Percentiles rank a stretch among this genome's conserved stretches.
These are phyloP conservation scores for Drosophila chauvacae DNA, from an alignment of 1,140 invertebrate species.

Conservation along the genomic window DNA sequence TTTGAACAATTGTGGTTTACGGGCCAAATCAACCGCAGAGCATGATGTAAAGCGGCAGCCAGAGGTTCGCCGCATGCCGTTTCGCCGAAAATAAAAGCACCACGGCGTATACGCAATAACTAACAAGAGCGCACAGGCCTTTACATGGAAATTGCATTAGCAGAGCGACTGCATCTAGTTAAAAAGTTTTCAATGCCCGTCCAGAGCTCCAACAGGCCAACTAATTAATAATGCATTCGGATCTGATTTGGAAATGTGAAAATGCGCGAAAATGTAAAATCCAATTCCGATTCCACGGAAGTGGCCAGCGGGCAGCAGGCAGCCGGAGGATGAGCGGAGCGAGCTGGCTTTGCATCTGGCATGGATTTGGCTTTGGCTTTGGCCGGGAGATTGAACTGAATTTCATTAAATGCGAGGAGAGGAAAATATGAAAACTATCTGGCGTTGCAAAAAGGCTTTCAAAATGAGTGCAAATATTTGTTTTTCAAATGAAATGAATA, in stretches of 20 bases:
- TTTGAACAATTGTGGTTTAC: conserved; percentile 32
- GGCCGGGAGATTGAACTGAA: conserved; percentile 36
- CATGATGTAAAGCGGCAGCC: conserved; percentile 39
- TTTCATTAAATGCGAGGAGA: conserved; percentile 53
- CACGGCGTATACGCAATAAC: conserved; percentile 59
- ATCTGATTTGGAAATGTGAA: conserved; percentile 57
- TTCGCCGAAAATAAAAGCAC: conserved; percentile 31
- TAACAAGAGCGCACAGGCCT: conserved; percentile 21
- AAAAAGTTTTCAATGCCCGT: conserved; percentile 28
- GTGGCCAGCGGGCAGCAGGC: neutral
- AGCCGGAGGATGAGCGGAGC: neutral
- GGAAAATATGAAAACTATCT: conserved; percentile 61
- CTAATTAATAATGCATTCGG: conserved; percentile 75
- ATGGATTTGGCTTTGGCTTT: conserved; percentile 14
- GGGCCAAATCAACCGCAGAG: conserved; percentile 35
- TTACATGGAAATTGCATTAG: conserved; percentile 68
- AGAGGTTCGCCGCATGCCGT: conserved; percentile 33
- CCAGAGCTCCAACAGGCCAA: conserved; percentile 17
- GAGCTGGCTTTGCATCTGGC: conserved; percentile 47
- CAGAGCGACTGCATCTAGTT: conserved; percentile 41
- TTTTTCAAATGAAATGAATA: conserved; percentile 76
- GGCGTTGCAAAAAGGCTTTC: conserved; percentile 22
- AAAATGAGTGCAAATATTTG: conserved; percentile 70
- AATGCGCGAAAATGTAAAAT: conserved; percentile 48
- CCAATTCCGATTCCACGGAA: conserved; percentile 34